Evolutionary conservation across 2,797 vertebrate genomes (phyloP), one percentile per base, ranked within the genome.

Genomic region (Syncerus caffer): DNA sequence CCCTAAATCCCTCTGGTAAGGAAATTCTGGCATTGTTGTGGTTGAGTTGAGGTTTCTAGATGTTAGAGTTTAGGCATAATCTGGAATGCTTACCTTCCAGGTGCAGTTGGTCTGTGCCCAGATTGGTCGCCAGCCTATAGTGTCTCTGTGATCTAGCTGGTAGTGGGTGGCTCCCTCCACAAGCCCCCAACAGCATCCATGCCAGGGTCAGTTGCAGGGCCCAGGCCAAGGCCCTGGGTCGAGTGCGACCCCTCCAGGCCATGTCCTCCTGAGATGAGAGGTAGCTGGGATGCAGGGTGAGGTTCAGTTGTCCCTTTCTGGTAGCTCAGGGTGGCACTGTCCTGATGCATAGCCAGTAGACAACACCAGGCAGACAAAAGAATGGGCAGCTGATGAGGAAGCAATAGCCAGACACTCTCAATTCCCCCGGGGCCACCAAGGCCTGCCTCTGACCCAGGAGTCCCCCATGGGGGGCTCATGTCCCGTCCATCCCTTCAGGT

Each of bases 221-320:
- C 95, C 90, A 92, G 67, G 13, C 10, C 85, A 96, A 58, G 62
- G n/a, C 6, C 0, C 80, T 76, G 67, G 89, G 58, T 84, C 0
- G 71, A 34, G 21, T 13, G 62, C 19, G 51, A 67, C 47, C 78
- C 34, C 84, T 82, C 85, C 16, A 47, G 64, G 53, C 97, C 97
- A 98, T 98, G 79, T 95, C 90, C 84, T 64, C 96, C 88, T 94
- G 90, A 87, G 86, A 86, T 4, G 83, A 94, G 82, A 93, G 58
- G 78, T 67, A 96, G 42, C 55, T 53, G 82, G 27, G 83, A 19
- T 58, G 38, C 31, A 29, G 19, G 23, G 11, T 53, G 34, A 71
- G 25, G 21, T 47, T 25, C 78, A 27, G 16, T 45, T 9, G 4
- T 89, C 34, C 86, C 55, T 60, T 80, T 55, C 45, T 57, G 17